These are phyloP conservation scores for Somateria mollissima DNA, from an alignment of 2,797 vertebrate genomes.

Conservation along the genomic window DNA sequence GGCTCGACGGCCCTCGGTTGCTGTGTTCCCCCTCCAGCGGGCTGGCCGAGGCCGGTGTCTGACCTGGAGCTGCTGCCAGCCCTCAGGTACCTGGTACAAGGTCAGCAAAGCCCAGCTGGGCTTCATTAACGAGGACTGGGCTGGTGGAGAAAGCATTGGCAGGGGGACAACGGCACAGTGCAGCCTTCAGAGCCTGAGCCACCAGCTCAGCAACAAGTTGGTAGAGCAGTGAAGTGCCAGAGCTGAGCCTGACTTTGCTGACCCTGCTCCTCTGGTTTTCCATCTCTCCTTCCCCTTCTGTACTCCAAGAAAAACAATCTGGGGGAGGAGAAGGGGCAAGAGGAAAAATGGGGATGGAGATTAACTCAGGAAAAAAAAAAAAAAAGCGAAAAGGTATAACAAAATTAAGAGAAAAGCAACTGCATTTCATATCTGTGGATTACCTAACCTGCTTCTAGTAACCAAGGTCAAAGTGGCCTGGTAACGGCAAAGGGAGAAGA, in stretches of 20 bases:
- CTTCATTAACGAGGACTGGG: slow-evolving; percentile 53
- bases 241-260: not conserved
- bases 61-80: slow-evolving; percentile 9
- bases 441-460: not conserved
- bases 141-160: slow-evolving; percentile 12
- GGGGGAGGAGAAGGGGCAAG: not conserved
- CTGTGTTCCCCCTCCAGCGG: slow-evolving; percentile 40
- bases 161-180: not conserved
- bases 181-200: not conserved
- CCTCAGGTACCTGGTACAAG: slow-evolving; percentile 19
- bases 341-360: not conserved
- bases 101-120: slow-evolving; percentile 32
- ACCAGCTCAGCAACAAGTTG: not conserved
- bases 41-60: slow-evolving; percentile 37
- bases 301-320: not conserved
- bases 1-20: not conserved
- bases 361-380: not conserved
- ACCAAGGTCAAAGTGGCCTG: not conserved
- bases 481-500: not conserved
- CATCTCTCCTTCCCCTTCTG: not conserved
- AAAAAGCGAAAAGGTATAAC: not conserved
- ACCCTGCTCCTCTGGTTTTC: not conserved
- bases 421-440: not conserved
- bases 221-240: not conserved
- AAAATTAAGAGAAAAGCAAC: not conserved